A percentile compares a stretch with the other conserved stretches of the same genome.
Conservation (phyloP, 2,113 vertebrate species). For the Psittacula cyanocephala region DNA sequence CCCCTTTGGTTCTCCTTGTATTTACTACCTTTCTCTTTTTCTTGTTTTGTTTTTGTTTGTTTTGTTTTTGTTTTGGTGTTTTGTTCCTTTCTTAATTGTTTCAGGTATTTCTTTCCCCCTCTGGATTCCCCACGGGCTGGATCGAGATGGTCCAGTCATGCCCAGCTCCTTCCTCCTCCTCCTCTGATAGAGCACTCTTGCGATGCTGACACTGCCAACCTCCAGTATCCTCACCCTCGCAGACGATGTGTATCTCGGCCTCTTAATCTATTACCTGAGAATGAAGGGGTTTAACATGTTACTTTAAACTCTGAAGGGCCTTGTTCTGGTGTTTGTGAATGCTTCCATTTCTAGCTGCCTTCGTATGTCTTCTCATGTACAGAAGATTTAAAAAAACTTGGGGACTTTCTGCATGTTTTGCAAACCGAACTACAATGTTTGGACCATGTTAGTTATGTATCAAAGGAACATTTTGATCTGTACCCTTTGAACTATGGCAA, state of each 20-base stretch:
- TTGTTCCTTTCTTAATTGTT: constrained; percentile 82
- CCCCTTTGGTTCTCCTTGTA: constrained; percentile 79
- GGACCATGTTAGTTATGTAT: constrained; percentile 32
- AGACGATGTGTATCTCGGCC: constrained; percentile 78
- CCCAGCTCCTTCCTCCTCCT: constrained; percentile 90
- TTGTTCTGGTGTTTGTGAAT: constrained; percentile 64
- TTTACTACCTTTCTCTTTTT: constrained; percentile 77
- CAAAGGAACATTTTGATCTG: constrained; percentile 44
- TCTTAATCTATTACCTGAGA: constrained; percentile 84
- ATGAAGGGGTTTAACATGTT: constrained; percentile 77
- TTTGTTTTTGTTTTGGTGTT: constrained; percentile 72
- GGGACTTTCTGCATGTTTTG: constrained; percentile 52
- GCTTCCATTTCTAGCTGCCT: constrained; percentile 64
- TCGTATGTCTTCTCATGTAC: constrained; percentile 43
- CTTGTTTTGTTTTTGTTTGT: constrained; percentile 43
- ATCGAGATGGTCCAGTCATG: constrained; percentile 86
- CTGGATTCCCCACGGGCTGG: constrained; percentile 90
- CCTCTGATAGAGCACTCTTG: constrained; percentile 89
- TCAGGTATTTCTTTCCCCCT: constrained; percentile 96
- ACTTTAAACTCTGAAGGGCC: constrained; percentile 56
- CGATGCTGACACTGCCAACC: constrained; percentile 83
- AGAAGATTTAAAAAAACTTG: constrained; percentile 33
- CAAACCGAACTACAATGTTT: constrained; percentile 11
- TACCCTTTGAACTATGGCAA: constrained; percentile 38
- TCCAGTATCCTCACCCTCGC: constrained; percentile 82